Conservation (phyloP, 2,888 invertebrate species). For the Callosobruchus maculatus region DNA sequence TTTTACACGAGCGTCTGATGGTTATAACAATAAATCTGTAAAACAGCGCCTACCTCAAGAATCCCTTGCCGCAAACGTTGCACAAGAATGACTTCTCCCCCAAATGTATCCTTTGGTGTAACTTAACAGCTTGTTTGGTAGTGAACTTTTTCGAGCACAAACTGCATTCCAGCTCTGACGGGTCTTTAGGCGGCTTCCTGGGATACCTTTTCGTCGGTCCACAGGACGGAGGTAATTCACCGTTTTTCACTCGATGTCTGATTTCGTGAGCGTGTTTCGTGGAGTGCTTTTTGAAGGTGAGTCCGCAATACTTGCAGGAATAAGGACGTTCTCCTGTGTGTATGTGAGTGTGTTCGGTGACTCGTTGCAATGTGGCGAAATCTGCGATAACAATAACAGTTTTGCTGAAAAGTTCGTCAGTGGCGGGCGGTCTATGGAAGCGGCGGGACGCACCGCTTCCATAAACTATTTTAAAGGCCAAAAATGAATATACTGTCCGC, state of each 20-base stretch:
- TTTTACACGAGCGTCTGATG: too few relatives aligned
- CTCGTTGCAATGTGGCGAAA: slow-evolving; percentile 19
- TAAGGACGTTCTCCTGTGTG: slow-evolving; percentile 22
- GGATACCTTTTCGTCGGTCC: slow-evolving; percentile 17
- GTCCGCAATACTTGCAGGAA: slow-evolving; percentile 17
- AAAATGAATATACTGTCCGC: too few relatives aligned
- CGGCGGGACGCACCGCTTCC: too few relatives aligned
- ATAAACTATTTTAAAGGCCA: too few relatives aligned
- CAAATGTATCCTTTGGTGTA: slow-evolving; percentile 18
- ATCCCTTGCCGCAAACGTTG: slow-evolving; percentile 19
- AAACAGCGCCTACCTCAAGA: slow-evolving; percentile 9
- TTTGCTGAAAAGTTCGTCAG: too few relatives aligned
- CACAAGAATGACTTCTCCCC: slow-evolving; percentile 22
- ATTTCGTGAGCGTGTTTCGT: slow-evolving; percentile 18
- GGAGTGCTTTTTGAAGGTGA: slow-evolving; percentile 20
- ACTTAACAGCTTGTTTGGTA: slow-evolving; percentile 15
- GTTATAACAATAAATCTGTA: too few relatives aligned
- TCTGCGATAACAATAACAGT: slow-evolving; percentile 8
- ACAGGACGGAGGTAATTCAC: not conserved
- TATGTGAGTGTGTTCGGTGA: slow-evolving; percentile 16
- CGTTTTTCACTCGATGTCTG: slow-evolving; percentile 21
- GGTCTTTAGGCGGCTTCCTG: slow-evolving; percentile 11
- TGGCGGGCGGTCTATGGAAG: too few relatives aligned
- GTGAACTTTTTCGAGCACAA: slow-evolving; percentile 17
- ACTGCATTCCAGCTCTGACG: slow-evolving; percentile 12